A percentile compares a stretch with the other conserved stretches of the same genome.
These are phyloP conservation scores for Geophilus truncorum DNA, from an alignment of 2,888 invertebrate species.

Conservation along the genomic window DNA sequence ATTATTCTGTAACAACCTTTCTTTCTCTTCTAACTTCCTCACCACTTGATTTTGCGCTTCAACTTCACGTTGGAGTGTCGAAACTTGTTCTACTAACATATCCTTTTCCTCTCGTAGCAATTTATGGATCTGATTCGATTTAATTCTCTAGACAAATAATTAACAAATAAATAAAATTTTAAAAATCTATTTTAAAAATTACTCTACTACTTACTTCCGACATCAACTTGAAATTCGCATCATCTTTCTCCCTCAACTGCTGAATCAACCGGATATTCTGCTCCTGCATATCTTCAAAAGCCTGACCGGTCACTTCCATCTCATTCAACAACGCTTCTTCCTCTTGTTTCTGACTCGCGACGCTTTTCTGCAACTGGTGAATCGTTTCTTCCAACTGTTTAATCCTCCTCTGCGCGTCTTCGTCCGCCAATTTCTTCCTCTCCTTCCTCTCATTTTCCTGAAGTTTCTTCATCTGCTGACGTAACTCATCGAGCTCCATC, in stretches of 20 bases:
- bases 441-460: slow-evolving; percentile 88
- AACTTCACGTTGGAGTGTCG: slow-evolving; percentile 77
- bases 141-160: slow-evolving; percentile 59
- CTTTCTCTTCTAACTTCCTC: slow-evolving; percentile 91
- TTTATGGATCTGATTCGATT: slow-evolving; percentile 92
- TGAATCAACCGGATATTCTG: slow-evolving; percentile 93
- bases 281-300: slow-evolving; percentile 99
- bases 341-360: slow-evolving; percentile 69
- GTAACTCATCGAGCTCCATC: slow-evolving; percentile 82
- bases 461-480: slow-evolving; percentile 48
- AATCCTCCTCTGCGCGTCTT: slow-evolving; percentile 88
- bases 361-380: slow-evolving; percentile 81
- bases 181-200: slow-evolving; percentile 45
- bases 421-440: slow-evolving; percentile 83
- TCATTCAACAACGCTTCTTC: slow-evolving; percentile 95
- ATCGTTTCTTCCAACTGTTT: slow-evolving; percentile 91
- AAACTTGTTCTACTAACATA: slow-evolving; percentile 78
- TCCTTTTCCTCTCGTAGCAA: slow-evolving; percentile 91
- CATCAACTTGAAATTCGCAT: slow-evolving; percentile 98
- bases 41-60: slow-evolving; percentile 93
- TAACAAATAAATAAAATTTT: not conserved
- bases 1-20: slow-evolving; percentile 83
- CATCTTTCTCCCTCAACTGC: slow-evolving; percentile 92
- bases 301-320: slow-evolving; percentile 99
- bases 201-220: slow-evolving; percentile 63